Conservation (phyloP, 2,888 invertebrate species). For the Diarsia dahlii region DNA sequence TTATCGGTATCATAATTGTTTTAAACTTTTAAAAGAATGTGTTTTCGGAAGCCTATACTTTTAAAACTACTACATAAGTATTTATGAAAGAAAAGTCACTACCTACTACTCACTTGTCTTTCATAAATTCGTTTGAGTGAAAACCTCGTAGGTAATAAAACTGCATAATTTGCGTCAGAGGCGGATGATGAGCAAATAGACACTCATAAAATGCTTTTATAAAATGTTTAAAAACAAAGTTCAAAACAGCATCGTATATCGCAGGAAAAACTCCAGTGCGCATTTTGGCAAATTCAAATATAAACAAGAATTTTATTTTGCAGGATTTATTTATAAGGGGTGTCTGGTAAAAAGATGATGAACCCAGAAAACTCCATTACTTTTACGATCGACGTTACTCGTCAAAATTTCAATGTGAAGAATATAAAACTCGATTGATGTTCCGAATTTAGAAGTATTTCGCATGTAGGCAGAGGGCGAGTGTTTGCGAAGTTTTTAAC, state of each 20-base stretch:
- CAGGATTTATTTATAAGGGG: constrained; percentile 56
- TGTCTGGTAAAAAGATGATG: constrained; percentile 62
- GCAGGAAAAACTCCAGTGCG: constrained; percentile 26
- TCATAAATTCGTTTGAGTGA: not conserved
- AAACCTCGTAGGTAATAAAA: not conserved
- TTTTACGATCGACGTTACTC: constrained; percentile 71
- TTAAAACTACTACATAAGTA: not conserved
- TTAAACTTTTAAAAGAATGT: not conserved
- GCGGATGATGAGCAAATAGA: constrained; percentile 9
- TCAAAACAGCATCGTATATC: constrained; percentile 13
- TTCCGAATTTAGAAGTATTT: constrained; percentile 70
- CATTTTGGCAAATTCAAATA: constrained; percentile 47
- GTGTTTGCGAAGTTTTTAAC: constrained; percentile 50
- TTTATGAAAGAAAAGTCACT: too few relatives aligned
- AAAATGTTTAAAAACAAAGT: constrained; percentile 27
- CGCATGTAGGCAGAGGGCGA: constrained; percentile 42
- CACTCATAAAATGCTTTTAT: constrained; percentile 33
- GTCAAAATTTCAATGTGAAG: constrained; percentile 74
- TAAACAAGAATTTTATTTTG: constrained; percentile 56
- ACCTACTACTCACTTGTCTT: too few relatives aligned
- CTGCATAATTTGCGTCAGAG: constrained; percentile 16
- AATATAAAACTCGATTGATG: constrained; percentile 73
- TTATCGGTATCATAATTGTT: not conserved
- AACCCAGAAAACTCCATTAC: constrained; percentile 62
- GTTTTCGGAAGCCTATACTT: not conserved